Evolutionary conservation across 2,888 invertebrate species (phyloP), one percentile per base, ranked within the genome.

Genomic region (Phoenoteleia sp.): DNA sequence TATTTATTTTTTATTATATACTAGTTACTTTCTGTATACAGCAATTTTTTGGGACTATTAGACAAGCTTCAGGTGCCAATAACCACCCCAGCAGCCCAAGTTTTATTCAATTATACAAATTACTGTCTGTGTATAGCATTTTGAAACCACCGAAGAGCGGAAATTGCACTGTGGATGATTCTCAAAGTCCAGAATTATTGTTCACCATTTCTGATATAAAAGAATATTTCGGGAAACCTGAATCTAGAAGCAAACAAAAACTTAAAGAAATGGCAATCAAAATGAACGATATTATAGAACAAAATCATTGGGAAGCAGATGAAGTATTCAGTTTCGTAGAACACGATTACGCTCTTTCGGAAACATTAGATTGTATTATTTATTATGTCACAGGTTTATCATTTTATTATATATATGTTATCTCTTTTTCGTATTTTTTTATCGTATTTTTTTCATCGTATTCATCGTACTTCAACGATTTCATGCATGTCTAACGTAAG

Each of bases 31-130:
- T 42, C 15, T n/a, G 7, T 15, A 81, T 52, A 82, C 79, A 33
- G 64, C 58, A 81, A 67, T 85, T 85, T 74, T 85, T 85, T 58
- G 82, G 85, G 2, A 83, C 76, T 3, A 86, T 86, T n/a, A 56
- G 86, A 9, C 69, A 74, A 74, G 86, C 86, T 15, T 62, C 76
- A 23, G 80, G 86, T 1, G 17, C 15, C n/a, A 86, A 81, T 56
- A 81, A 84, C 4, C 86, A 81, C 15, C 81, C 81, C 2, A 77
- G 17, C 15, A 52, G 62, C 19, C 71, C 85, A 1, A 88, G 85
- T 3, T 88, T 88, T 60, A 15, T 88, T 6, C 82, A 85, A 6
- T 42, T 88, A 21, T 87, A 89, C 17, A 87, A 84, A 67, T 42
- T 89, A 7, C 33, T 86, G 21, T 83, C 86, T 3, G 54, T 69